Percentiles rank a stretch among this genome's conserved stretches.
Evolutionary conservation across 2,888 invertebrate species (phyloP).

Genomic region (Brachycybe producta): DNA sequence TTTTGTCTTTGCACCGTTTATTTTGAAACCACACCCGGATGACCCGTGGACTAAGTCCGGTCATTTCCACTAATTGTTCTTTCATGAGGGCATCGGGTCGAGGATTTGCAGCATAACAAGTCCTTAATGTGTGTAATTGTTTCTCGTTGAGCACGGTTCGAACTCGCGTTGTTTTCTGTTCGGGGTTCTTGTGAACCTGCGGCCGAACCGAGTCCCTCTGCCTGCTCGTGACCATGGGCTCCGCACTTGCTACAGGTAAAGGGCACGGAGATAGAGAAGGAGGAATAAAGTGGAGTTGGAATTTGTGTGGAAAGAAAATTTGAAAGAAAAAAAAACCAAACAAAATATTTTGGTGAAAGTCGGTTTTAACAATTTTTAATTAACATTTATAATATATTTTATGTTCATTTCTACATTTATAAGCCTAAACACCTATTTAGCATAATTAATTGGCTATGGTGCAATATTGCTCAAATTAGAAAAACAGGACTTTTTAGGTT

Average conservation of each 20-base stretch:
- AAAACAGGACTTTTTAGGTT: no score
- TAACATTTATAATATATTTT: no score
- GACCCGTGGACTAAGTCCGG: slow-evolving; percentile 88
- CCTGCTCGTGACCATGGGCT: slow-evolving; percentile 24
- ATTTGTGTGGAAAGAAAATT: not conserved
- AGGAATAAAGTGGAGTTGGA: no score
- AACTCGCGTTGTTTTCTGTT: slow-evolving; percentile 95
- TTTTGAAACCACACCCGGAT: slow-evolving; percentile 99
- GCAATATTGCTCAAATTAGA: no score
- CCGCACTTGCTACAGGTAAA: slow-evolving; percentile 24
- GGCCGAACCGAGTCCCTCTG: slow-evolving; percentile 25
- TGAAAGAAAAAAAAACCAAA: slow-evolving; percentile 5
- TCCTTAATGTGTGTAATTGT: slow-evolving; percentile 90
- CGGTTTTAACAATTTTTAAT: no score
- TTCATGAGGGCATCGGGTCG: slow-evolving; percentile 98
- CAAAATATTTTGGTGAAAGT: not conserved
- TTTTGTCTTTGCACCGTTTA: slow-evolving; percentile 94
- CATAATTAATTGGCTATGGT: no score
- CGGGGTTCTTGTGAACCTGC: slow-evolving; percentile 37
- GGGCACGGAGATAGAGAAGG: not conserved
- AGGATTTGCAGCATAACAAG: slow-evolving; percentile 95
- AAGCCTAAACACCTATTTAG: no score
- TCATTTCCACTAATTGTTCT: slow-evolving; percentile 98
- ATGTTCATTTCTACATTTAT: no score
- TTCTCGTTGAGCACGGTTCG: slow-evolving; percentile 97